Base-by-base conservation (phyloP, 2,888 invertebrate species). In the Drosophila rubida region DNA sequence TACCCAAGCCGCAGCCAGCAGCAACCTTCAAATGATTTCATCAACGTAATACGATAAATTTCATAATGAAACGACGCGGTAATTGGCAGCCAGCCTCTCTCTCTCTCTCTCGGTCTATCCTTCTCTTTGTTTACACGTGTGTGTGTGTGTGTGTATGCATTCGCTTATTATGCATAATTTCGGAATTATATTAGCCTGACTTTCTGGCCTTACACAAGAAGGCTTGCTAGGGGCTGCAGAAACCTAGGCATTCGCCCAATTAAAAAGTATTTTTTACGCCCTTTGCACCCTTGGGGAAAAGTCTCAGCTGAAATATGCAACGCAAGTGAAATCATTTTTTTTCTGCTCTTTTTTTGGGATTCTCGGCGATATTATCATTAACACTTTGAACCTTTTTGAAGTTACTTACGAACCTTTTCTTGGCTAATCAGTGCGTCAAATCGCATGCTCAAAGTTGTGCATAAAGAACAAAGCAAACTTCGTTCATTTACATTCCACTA, bases 41-140 rank as follows among this genome's bases (percentile, higher is more conserved):
- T 83, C 88, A 83, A 78, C 78, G 88, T 83, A 88, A 88, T 88
- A 80, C 81, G 84, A 88, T 88, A 84, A 88, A 83, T 88, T 83
- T 72, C 74, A 83, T 88, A 88, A 87, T 87, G 83, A 87, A 88
- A 87, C 81, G 68, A 80, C 59, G 84, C 81, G 74, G 84, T 88
- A 88, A 83, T 88, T 83, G 71, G 67, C 77, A 69, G 48, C 25
- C 44, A 59, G 53, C 32, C 54, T 37, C 35, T 23, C 42, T 25
- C 7, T 4, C 42, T 14, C 2, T 22, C 16, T 13, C 37, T 42
- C n/a, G 44, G 1, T 35, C 48, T 22, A 6, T 25, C 7, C 44
- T 3, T 22, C 9, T 22, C 16, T 30, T 23, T 57, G 16, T 23
- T 14, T 41, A 19, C 3, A 19, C 1, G 19, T 19, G 19, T 19